These are phyloP conservation scores for Hymenopus coronatus DNA, from an alignment of 2,888 invertebrate genomes.

Conservation along the genomic window DNA sequence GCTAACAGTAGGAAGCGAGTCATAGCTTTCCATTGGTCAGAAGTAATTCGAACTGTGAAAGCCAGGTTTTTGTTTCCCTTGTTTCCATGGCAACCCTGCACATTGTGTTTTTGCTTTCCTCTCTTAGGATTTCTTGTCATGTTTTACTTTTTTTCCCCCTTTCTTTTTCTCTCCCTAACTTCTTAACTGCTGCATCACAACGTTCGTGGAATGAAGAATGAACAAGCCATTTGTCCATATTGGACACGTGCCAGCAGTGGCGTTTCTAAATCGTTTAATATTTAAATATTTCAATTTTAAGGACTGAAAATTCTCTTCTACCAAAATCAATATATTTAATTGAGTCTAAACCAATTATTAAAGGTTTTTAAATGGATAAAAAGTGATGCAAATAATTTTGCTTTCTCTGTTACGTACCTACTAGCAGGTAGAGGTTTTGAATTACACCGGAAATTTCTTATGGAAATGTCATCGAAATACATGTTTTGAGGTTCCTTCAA, in stretches of 20 bases:
- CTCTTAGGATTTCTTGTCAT: background rate
- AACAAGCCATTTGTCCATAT: background rate
- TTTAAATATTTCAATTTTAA: too few relatives aligned
- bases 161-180: background rate
- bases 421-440: too few relatives aligned
- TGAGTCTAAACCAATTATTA: too few relatives aligned
- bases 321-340: too few relatives aligned
- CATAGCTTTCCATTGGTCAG: background rate
- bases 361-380: too few relatives aligned
- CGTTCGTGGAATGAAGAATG: background rate
- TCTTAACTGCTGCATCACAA: background rate
- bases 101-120: background rate
- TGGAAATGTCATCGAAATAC: too few relatives aligned
- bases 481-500: too few relatives aligned
- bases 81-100: background rate
- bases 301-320: too few relatives aligned
- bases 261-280: background rate
- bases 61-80: background rate
- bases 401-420: too few relatives aligned
- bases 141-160: background rate
- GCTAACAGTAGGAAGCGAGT: background rate
- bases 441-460: too few relatives aligned
- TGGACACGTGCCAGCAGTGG: background rate
- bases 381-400: too few relatives aligned
- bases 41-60: background rate